Percentiles rank a stretch among this genome's conserved stretches.
These are phyloP conservation scores for Leptinotarsa undecemlineata DNA, from an alignment of 1,140 invertebrate genomes.

Conservation along the genomic window DNA sequence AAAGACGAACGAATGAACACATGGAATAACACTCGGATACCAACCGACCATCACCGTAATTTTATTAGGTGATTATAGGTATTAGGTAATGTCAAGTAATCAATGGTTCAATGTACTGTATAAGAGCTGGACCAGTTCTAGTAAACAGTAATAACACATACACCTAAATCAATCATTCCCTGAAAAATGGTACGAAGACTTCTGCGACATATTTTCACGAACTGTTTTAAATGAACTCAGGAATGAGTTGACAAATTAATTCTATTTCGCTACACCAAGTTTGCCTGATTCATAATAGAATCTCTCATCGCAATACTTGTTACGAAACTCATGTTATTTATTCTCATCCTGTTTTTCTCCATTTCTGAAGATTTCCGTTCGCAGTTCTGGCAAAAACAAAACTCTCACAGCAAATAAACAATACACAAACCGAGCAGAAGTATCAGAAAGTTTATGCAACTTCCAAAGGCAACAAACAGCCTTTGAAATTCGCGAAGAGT, in stretches of 20 bases:
- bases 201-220: too few species aligned
- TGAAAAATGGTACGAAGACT: too few species aligned
- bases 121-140: too few species aligned
- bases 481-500: neutral
- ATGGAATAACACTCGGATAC: too few species aligned
- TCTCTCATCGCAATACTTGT: neutral
- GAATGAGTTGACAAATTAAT: neutral
- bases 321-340: neutral
- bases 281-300: neutral
- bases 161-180: too few species aligned
- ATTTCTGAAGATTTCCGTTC: conserved; percentile 5
- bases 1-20: too few species aligned
- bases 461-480: neutral
- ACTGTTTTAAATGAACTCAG: too few species aligned
- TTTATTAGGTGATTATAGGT: too few species aligned
- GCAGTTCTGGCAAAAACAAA: neutral
- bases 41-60: too few species aligned
- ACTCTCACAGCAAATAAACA: conserved; percentile 1
- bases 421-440: neutral
- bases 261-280: neutral
- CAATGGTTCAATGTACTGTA: too few species aligned
- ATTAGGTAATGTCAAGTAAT: too few species aligned
- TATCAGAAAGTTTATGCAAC: conserved; percentile 1
- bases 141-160: too few species aligned
- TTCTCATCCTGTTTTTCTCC: neutral